A percentile compares a stretch with the other conserved stretches of the same genome.
These are phyloP conservation scores for Lamellibrachia luymesi DNA, from an alignment of 1,140 invertebrate genomes.

Conservation along the genomic window DNA sequence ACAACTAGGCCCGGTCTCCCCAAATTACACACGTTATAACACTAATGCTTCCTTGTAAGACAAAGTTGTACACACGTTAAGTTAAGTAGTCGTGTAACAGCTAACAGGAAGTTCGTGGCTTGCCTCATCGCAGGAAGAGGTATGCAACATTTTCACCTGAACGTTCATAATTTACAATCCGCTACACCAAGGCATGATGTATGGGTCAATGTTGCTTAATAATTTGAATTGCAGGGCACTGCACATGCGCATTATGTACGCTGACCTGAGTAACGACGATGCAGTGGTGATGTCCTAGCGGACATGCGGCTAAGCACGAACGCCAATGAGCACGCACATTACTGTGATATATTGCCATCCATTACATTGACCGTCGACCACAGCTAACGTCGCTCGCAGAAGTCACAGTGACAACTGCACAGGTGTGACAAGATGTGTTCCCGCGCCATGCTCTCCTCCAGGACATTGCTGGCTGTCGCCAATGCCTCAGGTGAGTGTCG, in stretches of 20 bases:
- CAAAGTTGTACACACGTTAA: too few relatives aligned
- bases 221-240: not conserved
- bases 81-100: not conserved
- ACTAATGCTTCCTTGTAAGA: too few relatives aligned
- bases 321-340: not conserved
- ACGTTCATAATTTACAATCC: not conserved
- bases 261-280: not conserved
- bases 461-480: not conserved
- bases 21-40: too few relatives aligned
- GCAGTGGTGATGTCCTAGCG: not conserved
- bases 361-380: not conserved
- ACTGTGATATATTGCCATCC: not conserved
- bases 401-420: not conserved
- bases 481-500: not conserved
- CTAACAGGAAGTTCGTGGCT: not conserved
- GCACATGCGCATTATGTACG: not conserved
- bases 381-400: not conserved
- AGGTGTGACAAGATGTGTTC: slow-evolving; percentile 4
- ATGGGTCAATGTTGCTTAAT: not conserved
- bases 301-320: not conserved
- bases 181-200: not conserved
- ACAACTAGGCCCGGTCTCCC: too few relatives aligned
- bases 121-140: not conserved
- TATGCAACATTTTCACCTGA: not conserved
- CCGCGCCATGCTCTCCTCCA: not conserved